phyloP scores from a whole-genome alignment of 2,888 invertebrate species.

The Synanthedon myopaeformis region DNA sequence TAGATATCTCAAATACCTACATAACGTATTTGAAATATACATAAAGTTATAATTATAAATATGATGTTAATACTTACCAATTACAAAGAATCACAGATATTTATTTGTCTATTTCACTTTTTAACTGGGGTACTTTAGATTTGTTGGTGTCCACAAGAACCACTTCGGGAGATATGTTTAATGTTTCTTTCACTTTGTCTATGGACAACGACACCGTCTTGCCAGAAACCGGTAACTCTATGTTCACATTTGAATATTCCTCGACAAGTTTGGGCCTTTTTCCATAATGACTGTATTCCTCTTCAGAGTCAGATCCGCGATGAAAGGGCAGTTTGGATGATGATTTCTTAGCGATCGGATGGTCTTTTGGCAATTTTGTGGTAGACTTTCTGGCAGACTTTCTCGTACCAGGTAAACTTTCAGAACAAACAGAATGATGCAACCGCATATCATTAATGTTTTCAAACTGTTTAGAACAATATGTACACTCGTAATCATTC shows the following conservation, averaged over 20 bases:
- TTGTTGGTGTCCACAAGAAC: conserved; percentile 38
- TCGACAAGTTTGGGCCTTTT: conserved; percentile 37
- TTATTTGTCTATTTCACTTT: neutral
- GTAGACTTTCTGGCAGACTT: conserved; percentile 36
- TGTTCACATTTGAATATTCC: conserved; percentile 49
- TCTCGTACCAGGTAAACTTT: too few relatives aligned
- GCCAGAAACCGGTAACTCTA: conserved; percentile 66
- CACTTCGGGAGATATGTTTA: conserved; percentile 64
- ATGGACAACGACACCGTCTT: conserved; percentile 52
- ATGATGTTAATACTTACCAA: neutral
- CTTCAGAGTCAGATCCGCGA: conserved; percentile 9
- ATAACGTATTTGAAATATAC: too few relatives aligned
- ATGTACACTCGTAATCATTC: conserved; percentile 19
- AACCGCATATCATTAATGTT: conserved; percentile 22
- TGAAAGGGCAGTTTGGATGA: conserved; percentile 49
- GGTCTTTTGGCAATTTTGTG: conserved; percentile 29
- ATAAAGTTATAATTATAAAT: too few relatives aligned
- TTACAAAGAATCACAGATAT: neutral
- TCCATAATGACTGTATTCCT: conserved; percentile 63
- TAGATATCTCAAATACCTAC: too few relatives aligned
- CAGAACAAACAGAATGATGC: conserved; percentile 18
- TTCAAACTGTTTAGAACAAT: conserved; percentile 27
- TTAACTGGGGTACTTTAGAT: conserved; percentile 1
- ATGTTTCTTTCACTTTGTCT: conserved; percentile 57
- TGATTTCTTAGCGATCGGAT: conserved; percentile 54